A percentile compares a stretch with the other conserved stretches of the same genome.
phyloP scores from a whole-genome alignment of 2,888 invertebrate species.

The Octonoba sinensis region DNA sequence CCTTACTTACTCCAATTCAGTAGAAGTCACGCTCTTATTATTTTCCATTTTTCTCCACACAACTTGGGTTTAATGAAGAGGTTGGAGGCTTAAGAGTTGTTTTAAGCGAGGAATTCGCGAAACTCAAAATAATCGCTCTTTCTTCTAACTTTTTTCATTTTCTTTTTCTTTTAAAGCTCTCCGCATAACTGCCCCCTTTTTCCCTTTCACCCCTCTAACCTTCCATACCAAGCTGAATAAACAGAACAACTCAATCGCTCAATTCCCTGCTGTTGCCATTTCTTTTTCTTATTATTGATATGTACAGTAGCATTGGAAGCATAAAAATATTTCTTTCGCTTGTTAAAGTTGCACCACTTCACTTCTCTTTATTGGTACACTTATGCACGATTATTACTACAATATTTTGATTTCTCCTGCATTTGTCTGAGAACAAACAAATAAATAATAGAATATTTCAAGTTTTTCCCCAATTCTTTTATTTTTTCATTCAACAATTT shows the following conservation, averaged over 20 bases:
- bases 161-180: slow-evolving; percentile 4
- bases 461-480: no score
- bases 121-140: neutral
- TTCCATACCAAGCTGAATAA: neutral
- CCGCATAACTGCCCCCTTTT: no score
- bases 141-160: neutral
- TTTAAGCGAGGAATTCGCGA: slow-evolving; percentile 31
- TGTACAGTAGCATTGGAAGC: neutral
- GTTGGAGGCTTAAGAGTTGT: slow-evolving; percentile 14
- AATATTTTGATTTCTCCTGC: no score
- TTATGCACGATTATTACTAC: no score
- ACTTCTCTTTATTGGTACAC: no score
- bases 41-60: slow-evolving; percentile 2
- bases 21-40: slow-evolving; percentile 15
- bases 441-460: no score
- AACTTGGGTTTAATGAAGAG: slow-evolving; percentile 37
- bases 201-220: neutral
- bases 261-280: neutral
- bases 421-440: no score
- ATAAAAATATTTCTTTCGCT: no score
- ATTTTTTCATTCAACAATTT: no score
- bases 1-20: neutral
- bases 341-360: no score
- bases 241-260: slow-evolving; percentile 11
- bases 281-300: neutral